These are phyloP conservation scores for Thryonomys swinderianus DNA, from an alignment of 2,113 vertebrate species.

Conservation along the genomic window DNA sequence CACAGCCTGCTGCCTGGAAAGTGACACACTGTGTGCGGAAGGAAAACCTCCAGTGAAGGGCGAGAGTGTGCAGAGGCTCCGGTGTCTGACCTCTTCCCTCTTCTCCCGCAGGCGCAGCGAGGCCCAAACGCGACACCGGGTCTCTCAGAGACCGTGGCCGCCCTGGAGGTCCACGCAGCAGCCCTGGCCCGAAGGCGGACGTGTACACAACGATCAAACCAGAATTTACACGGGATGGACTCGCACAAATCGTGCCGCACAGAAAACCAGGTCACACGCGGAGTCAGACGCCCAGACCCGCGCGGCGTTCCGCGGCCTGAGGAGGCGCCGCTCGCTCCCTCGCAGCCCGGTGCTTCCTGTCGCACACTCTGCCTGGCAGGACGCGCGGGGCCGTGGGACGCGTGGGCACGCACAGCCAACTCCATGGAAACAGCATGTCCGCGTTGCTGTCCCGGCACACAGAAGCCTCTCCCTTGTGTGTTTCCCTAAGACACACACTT, in stretches of 20 bases:
- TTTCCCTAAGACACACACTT: constrained; percentile 28
- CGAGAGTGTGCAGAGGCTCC: not conserved
- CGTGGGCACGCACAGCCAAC: not conserved
- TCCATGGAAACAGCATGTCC: constrained; percentile 4
- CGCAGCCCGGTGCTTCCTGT: not conserved
- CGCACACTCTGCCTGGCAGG: not conserved
- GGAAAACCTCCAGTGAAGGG: not conserved
- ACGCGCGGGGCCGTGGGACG: not conserved
- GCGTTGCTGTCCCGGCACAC: not conserved
- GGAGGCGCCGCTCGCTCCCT: not conserved
- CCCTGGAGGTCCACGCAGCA: not conserved
- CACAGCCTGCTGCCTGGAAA: not conserved
- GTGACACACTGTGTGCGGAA: not conserved
- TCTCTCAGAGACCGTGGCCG: not conserved
- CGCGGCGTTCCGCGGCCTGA: not conserved
- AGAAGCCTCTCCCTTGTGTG: not conserved
- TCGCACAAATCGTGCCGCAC: not conserved
- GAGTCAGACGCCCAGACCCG: constrained; percentile 18
- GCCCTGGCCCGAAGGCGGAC: not conserved
- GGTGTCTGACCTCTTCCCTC: not conserved
- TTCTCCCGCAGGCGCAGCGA: not conserved
- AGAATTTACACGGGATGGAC: not conserved
- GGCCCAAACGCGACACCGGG: not conserved
- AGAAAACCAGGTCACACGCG: not conserved
- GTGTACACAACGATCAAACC: not conserved